Evolutionary conservation across 2,888 invertebrate genomes (phyloP), one percentile per base, ranked within the genome.

Genomic region (Pandemis cinnamomeana): DNA sequence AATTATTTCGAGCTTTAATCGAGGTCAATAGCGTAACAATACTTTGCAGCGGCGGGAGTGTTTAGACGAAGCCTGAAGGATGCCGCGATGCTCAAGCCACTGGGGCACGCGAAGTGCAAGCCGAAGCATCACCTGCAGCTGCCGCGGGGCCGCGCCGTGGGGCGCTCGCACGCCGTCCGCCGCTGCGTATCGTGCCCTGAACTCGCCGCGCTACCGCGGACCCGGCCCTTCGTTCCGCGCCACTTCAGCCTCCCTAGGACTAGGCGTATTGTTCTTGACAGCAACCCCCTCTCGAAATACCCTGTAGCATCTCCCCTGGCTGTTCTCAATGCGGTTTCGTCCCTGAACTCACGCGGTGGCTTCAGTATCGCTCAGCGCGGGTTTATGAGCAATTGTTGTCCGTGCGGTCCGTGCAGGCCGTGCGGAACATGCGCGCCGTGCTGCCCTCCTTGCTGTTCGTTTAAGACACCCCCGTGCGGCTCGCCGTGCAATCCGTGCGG

Each of bases 1-100:
- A 11, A 11, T 67, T 64, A 72, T 27, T 63, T 48, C 69, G 70
- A 73, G 72, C 78, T 81, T 83, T 84, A 84, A 85, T 87, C 78
- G 82, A 86, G 87, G 87, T 89, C 85, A 90, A 90, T 81, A 90
- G 87, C 86, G 81, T 88, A 82, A 83, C 83, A 82, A 88, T 87
- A 86, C 85, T 91, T 92, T 92, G 81, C 92, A 92, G 92, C 89
- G 80, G 77, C 83, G 80, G 87, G 87, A 83, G 85, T 80, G 80
- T 80, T 82, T 79, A 79, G 83, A 79, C 84, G 87, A 83, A 84
- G 85, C 77, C 78, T 80, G 85, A 85, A 79, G 84, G 80, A 82
- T 15, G 77, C 76, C 82, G 77, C 77, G 82, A 81, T 78, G 78
- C 67, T 78, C 75, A 82, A 79, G 80, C 78, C 73, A 74, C 67